phyloP scores from a whole-genome alignment of 2,113 vertebrate species.

The Saimiri boliviensis region DNA sequence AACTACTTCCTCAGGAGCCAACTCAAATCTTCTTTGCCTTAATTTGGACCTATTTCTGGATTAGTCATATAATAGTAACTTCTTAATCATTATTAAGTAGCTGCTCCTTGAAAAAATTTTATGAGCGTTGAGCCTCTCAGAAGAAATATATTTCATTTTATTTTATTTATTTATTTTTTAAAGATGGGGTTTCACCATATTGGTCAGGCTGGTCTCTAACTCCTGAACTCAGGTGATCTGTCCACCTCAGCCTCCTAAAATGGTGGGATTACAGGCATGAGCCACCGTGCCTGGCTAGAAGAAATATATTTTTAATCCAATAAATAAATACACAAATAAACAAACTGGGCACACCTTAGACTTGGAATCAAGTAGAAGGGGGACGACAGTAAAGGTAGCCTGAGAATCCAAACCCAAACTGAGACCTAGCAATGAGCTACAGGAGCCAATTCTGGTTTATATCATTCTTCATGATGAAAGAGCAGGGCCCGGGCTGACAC shows the following conservation, averaged over 20 bases:
- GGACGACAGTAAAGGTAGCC: background rate
- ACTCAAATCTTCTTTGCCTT: background rate
- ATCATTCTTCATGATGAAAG: background rate
- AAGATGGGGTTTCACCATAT: no score
- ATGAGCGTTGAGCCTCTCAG: constrained; percentile 12
- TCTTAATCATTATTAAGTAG: constrained; percentile 23
- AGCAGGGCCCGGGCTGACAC: background rate
- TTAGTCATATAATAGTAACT: constrained; percentile 11
- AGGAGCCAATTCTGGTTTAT: background rate
- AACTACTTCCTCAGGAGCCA: background rate
- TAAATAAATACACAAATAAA: background rate
- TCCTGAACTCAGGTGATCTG: no score
- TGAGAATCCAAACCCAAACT: background rate
- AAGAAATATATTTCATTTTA: background rate
- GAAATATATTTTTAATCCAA: background rate
- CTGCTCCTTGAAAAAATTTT: background rate
- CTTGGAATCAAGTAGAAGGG: background rate
- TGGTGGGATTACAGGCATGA: no score
- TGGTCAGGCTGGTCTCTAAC: no score
- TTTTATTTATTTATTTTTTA: no score
- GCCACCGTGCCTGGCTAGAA: background rate
- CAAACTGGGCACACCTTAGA: background rate
- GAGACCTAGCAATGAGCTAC: background rate
- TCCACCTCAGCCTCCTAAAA: no score
- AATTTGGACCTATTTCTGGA: constrained; percentile 3